A percentile compares a stretch with the other conserved stretches of the same genome.
Evolutionary conservation across 2,113 vertebrate genomes (phyloP).

Genomic region (Meriones unguiculatus): DNA sequence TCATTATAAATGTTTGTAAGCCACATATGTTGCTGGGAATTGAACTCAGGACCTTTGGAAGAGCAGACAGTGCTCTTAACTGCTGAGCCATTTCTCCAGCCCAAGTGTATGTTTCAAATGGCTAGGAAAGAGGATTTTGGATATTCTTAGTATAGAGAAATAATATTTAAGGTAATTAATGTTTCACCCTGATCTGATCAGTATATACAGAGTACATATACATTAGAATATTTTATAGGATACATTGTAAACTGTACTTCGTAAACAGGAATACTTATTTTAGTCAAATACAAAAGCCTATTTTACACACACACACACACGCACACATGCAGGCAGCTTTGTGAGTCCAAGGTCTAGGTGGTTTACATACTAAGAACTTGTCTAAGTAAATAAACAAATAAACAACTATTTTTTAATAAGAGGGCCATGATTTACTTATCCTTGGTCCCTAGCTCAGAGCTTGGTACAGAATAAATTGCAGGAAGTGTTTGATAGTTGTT

Average conservation of each 20-base stretch:
- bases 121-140: background rate
- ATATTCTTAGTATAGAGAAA: background rate
- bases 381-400: background rate
- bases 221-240: background rate
- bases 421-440: background rate
- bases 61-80: too few relatives aligned
- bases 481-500: slow-evolving; percentile 1
- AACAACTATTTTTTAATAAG: background rate
- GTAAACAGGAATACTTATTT: background rate
- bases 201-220: background rate
- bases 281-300: background rate
- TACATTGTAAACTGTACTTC: background rate
- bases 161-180: background rate
- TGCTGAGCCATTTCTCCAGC: too few relatives aligned
- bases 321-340: background rate
- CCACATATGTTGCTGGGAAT: too few relatives aligned
- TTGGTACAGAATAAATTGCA: slow-evolving; percentile 10
- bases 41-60: too few relatives aligned
- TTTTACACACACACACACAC: background rate
- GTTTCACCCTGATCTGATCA: background rate
- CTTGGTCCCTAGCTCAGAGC: background rate
- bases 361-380: background rate
- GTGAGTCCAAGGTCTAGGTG: background rate
- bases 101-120: background rate
- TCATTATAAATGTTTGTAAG: too few relatives aligned